Percentiles rank a stretch among this genome's conserved stretches.
These are phyloP conservation scores for Scatophagus argus DNA, from an alignment of 2,113 vertebrate species.

Conservation along the genomic window DNA sequence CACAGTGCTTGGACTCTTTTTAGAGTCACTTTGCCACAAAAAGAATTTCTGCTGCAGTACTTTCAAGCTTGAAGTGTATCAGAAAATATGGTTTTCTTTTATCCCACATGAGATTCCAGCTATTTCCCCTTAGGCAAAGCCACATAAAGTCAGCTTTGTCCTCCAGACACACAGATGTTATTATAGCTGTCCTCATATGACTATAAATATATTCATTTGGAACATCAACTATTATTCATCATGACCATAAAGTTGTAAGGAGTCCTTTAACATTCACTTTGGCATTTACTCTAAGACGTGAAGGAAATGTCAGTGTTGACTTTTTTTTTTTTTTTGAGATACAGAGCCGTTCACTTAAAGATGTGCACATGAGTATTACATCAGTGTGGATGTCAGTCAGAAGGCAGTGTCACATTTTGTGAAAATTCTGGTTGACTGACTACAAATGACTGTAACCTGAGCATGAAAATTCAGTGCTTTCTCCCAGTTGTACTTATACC, in stretches of 20 bases:
- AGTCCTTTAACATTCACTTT: conserved; percentile 47
- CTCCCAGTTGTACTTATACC: background rate
- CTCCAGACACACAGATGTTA: conserved; percentile 64
- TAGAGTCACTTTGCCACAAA: conserved; percentile 46
- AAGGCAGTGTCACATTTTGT: conserved; percentile 9
- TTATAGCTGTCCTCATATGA: conserved; percentile 75
- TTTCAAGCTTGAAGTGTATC: conserved; percentile 58
- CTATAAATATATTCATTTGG: conserved; percentile 67
- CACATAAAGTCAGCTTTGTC: conserved; percentile 80
- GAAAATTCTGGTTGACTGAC: conserved; percentile 21
- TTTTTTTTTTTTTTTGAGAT: conserved; percentile 29
- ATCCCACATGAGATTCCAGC: conserved; percentile 50
- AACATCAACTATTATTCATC: conserved; percentile 66
- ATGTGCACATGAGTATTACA: background rate
- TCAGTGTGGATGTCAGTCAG: background rate
- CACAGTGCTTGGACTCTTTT: conserved; percentile 53
- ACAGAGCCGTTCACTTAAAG: background rate
- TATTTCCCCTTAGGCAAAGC: conserved; percentile 61
- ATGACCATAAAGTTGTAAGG: conserved; percentile 48
- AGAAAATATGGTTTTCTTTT: conserved; percentile 70
- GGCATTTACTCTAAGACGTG: background rate
- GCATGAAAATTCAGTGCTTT: conserved; percentile 1
- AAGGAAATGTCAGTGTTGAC: conserved; percentile 14
- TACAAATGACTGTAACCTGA: conserved; percentile 8
- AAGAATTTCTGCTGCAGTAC: conserved; percentile 45